Conservation (phyloP, 2,888 invertebrate genomes). For the Folsomia manolachei region DNA sequence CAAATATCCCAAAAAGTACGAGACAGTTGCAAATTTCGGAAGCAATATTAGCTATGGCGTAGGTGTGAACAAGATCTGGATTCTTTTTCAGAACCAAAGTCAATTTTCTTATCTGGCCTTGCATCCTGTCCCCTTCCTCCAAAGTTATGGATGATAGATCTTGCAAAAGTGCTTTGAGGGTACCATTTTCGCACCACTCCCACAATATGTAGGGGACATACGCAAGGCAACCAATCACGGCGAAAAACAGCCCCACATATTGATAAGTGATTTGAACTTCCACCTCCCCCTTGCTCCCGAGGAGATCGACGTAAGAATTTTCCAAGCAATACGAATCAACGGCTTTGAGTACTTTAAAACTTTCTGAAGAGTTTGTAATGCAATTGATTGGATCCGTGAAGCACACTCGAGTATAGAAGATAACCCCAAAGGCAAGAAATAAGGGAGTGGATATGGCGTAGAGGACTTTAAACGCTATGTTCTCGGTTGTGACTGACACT, state of each 20-base stretch:
- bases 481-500: constrained; percentile 6
- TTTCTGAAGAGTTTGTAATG: not conserved
- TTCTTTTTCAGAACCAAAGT: not conserved
- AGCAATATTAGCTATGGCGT: not conserved
- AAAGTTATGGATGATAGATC: not conserved
- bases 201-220: constrained; percentile 2
- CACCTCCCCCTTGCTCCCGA: not conserved
- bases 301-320: not conserved
- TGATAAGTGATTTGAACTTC: not conserved
- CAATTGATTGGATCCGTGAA: constrained; percentile 3
- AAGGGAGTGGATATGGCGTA: not conserved
- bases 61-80: not conserved
- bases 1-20: not conserved
- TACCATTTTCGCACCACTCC: constrained; percentile 6
- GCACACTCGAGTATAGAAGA: constrained; percentile 2
- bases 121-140: not conserved
- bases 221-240: not conserved
- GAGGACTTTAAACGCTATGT: not conserved
- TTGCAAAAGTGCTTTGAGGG: not conserved
- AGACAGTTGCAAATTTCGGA: not conserved
- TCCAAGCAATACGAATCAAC: constrained; percentile 6
- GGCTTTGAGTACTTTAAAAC: not conserved
- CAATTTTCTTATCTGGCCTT: not conserved
- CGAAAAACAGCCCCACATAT: constrained; percentile 2
- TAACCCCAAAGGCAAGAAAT: constrained; percentile 3